phyloP scores from a whole-genome alignment of 2,888 invertebrate species.

The Limnephilus lunatus region DNA sequence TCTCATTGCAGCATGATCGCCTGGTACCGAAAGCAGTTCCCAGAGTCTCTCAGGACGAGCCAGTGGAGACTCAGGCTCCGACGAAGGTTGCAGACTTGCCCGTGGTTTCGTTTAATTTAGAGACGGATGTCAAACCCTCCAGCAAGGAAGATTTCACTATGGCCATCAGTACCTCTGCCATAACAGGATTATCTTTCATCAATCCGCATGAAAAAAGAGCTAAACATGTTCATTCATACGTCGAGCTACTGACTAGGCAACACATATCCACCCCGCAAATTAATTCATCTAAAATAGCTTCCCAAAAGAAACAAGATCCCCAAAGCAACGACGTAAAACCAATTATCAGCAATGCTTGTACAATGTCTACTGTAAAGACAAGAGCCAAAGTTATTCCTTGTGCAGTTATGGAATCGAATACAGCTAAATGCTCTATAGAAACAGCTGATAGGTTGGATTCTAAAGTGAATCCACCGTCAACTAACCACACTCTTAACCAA shows the following conservation, averaged over 20 bases:
- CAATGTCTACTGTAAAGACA: neutral
- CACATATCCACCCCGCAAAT: slow-evolving; percentile 26
- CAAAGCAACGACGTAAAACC: neutral
- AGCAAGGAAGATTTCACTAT: slow-evolving; percentile 56
- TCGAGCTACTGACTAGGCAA: slow-evolving; percentile 60
- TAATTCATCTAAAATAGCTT: neutral
- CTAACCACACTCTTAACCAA: neutral
- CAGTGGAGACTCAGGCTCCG: neutral
- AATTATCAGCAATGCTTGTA: neutral
- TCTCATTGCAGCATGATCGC: slow-evolving; percentile 74
- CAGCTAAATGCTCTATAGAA: neutral
- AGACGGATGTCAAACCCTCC: slow-evolving; percentile 41
- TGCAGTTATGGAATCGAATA: neutral
- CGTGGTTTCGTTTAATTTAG: neutral
- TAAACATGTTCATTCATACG: slow-evolving; percentile 53
- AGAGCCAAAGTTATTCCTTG: neutral
- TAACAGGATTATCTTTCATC: slow-evolving; percentile 60
- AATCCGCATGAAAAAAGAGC: slow-evolving; percentile 54
- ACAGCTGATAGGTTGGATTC: neutral
- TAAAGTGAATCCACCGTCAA: neutral
- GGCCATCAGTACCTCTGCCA: slow-evolving; percentile 60
- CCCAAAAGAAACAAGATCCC: neutral
- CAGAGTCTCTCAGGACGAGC: slow-evolving; percentile 68
- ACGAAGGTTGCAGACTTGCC: neutral
- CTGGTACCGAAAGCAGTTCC: slow-evolving; percentile 78